Percentiles rank a stretch among this genome's conserved stretches.
These are phyloP conservation scores for Palythoa caribaeorum DNA, from an alignment of 92 coral and sea anemone genomes.

Conservation along the genomic window DNA sequence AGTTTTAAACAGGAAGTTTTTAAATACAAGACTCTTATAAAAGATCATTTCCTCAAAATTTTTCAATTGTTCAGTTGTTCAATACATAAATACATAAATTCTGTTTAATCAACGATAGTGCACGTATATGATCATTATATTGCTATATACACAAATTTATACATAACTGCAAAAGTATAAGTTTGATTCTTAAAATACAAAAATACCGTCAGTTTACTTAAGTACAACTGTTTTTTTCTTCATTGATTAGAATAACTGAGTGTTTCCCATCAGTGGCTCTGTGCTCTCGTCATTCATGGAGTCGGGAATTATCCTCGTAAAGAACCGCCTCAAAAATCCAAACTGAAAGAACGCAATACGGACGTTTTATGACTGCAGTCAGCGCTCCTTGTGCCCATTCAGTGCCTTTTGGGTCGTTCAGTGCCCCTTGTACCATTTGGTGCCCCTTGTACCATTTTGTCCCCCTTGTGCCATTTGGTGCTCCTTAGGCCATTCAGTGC, in stretches of 20 bases:
- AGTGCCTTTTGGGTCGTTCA: too few relatives aligned
- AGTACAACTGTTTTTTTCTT: neutral
- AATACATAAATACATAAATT: neutral
- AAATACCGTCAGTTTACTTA: slow-evolving; percentile 1
- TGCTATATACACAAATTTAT: neutral
- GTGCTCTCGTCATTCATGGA: neutral
- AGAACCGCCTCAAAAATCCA: neutral
- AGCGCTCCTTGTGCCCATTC: too few relatives aligned
- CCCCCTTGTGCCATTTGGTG: too few relatives aligned
- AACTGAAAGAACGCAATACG: neutral
- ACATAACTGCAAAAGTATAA: slow-evolving; percentile 23
- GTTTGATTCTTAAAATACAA: slow-evolving; percentile 27
- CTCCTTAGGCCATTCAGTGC: too few relatives aligned
- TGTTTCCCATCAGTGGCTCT: neutral
- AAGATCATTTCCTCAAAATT: too few relatives aligned
- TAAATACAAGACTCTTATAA: too few relatives aligned
- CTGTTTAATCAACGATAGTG: neutral
- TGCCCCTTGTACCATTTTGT: too few relatives aligned
- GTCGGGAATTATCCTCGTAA: neutral
- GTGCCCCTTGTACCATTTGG: too few relatives aligned
- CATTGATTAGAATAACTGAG: neutral
- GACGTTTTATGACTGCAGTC: neutral
- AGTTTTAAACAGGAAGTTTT: neutral
- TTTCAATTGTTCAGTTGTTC: too few relatives aligned
- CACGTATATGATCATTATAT: neutral